These are phyloP conservation scores for Acanthurus leucopareius DNA, from an alignment of 2,797 vertebrate genomes.

Conservation along the genomic window DNA sequence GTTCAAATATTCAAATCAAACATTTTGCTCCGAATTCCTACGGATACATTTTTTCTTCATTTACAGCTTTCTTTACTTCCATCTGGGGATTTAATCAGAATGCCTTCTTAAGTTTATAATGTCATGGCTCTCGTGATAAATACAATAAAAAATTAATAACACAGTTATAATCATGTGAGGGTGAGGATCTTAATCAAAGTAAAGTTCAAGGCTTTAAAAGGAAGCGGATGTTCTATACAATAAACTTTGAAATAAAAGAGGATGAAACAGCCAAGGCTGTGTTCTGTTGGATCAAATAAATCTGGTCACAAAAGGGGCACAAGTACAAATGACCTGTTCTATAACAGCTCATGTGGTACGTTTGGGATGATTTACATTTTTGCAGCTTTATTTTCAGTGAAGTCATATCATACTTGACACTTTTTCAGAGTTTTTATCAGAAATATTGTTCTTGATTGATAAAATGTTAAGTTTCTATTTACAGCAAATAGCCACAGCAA, in stretches of 20 bases:
- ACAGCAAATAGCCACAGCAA: neutral
- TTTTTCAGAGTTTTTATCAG: neutral
- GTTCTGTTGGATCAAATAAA: constrained; percentile 11
- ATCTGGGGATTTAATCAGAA: constrained; percentile 63
- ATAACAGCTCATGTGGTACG: neutral
- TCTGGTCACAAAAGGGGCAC: neutral
- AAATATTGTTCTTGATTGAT: constrained; percentile 7
- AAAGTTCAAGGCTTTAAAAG: constrained; percentile 83
- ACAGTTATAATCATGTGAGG: constrained; percentile 75
- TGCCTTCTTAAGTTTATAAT: constrained; percentile 82
- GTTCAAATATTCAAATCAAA: constrained; percentile 67
- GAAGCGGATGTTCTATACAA: constrained; percentile 74
- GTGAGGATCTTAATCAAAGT: constrained; percentile 85
- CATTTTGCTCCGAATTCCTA: constrained; percentile 49
- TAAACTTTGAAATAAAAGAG: constrained; percentile 52
- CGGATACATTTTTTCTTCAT: constrained; percentile 41
- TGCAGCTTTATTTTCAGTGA: neutral
- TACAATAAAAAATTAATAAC: constrained; percentile 81
- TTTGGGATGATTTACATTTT: neutral
- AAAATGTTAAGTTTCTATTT: constrained; percentile 1
- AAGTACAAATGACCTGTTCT: neutral
- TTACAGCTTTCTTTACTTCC: constrained; percentile 43
- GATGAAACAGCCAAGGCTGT: neutral
- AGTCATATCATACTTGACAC: neutral
- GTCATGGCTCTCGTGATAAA: constrained; percentile 79